Base-by-base conservation (phyloP, 2,888 invertebrate species). In the Latrodectus hesperus region DNA sequence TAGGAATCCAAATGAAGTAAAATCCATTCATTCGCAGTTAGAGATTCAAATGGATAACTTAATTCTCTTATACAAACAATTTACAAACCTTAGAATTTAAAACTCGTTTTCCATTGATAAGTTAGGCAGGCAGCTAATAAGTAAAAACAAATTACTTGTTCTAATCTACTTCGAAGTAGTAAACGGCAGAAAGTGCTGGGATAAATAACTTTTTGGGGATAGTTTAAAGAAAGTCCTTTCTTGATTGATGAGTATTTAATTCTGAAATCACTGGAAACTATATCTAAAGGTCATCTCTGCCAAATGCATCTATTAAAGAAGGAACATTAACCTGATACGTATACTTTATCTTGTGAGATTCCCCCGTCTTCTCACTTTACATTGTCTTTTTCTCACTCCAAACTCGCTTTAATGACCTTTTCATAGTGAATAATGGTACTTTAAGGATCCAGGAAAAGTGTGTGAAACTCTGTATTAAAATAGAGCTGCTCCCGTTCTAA, bases 181-280 rank as follows among this genome's bases (percentile, higher is more conserved):
- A 16, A 6, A 55, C 4, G 55, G 3, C 12, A 55, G 55, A 55
- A 55, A 55, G 11, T 14, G 11, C 11, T 14, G 16, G 55, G 16
- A 11, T 55, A 55, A 73, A 81, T 81, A 72, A 74, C 81, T 72
- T 81, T 22, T n/a, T 67, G 22, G 51, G 65, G 65, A 67, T 72
- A 81, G 14, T 68, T 38, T 52, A 26, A 68, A 67, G 67, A 79
- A 65, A 10, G 17, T 38, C 51, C 12, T 52, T n/a, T 22, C 16
- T 8, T 81, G 81, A 81, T 81, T 22, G 81, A 81, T 74, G 68
- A 68, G 53, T 49, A 81, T 81, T 81, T 81, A 81, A 81, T 81
- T 73, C 74, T 26, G 53, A 71, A 79, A 79, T 79, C 51, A 26
- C 67, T 51, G 16, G 17, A 49, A 77, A 79, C 78, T 80, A 64